A percentile compares a stretch with the other conserved stretches of the same genome.
Evolutionary conservation across 2,113 vertebrate species (phyloP).

Genomic region (Myiopsitta monachus): DNA sequence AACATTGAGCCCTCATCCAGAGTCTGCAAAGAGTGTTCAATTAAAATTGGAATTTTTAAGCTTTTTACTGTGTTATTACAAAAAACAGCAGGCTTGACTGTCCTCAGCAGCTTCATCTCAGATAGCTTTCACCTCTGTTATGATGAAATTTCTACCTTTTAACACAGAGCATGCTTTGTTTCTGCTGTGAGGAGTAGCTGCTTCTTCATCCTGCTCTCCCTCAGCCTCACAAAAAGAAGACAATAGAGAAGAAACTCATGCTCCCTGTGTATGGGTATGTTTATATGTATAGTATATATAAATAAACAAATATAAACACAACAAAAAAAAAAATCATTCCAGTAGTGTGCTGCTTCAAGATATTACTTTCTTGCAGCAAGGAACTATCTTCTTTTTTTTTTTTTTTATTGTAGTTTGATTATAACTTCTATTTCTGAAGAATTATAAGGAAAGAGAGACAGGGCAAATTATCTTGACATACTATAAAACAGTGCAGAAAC

Average conservation of each 20-base stretch:
- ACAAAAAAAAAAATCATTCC: background rate
- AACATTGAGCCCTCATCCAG: background rate
- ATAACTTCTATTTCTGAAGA: background rate
- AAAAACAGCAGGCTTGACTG: background rate
- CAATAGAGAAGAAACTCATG: background rate
- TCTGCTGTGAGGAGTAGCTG: background rate
- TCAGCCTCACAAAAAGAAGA: background rate
- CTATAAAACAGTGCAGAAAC: background rate
- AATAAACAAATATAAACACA: background rate
- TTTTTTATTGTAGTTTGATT: background rate
- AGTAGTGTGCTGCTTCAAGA: fast-evolving
- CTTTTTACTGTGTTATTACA: background rate
- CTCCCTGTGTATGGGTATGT: fast-evolving
- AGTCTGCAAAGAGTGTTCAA: background rate
- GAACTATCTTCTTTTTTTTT: background rate
- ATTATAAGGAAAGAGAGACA: background rate
- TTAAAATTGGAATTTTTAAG: background rate
- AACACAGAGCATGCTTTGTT: background rate
- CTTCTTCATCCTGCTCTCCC: background rate
- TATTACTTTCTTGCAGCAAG: background rate
- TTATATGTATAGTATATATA: fast-evolving
- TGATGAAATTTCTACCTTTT: background rate
- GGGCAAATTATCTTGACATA: background rate
- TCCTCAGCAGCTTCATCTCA: background rate
- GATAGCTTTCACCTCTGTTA: background rate